phyloP scores from a whole-genome alignment of 2,797 vertebrate genomes.

The Propithecus perrieri region DNA sequence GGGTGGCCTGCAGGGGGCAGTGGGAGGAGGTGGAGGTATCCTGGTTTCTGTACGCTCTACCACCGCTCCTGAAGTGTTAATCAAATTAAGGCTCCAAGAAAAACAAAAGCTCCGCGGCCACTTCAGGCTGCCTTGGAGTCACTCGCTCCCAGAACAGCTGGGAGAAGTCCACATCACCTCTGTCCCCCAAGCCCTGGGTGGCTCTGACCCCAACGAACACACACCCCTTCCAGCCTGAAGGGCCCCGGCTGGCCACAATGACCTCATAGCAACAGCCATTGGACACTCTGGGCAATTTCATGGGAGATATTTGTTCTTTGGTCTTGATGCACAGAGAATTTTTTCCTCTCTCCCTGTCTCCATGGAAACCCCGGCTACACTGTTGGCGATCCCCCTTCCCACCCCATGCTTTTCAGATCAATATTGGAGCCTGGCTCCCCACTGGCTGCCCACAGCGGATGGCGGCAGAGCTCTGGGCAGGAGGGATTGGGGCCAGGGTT shows the following conservation, averaged over 20 bases:
- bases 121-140: slow-evolving; percentile 69
- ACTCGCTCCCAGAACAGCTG: slow-evolving; percentile 70
- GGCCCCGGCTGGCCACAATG: slow-evolving; percentile 64
- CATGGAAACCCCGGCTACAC: slow-evolving; percentile 79
- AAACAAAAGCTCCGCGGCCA: slow-evolving; percentile 74
- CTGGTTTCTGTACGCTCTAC: slow-evolving; percentile 51
- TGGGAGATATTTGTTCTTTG: slow-evolving; percentile 80
- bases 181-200: slow-evolving; percentile 72
- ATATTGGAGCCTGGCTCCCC: slow-evolving; percentile 74
- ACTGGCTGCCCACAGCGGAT: slow-evolving; percentile 68
- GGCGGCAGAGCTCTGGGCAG: slow-evolving; percentile 60
- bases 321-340: slow-evolving; percentile 79
- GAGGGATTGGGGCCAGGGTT: slow-evolving; percentile 37
- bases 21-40: slow-evolving; percentile 1
- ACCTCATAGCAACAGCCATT: slow-evolving; percentile 79
- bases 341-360: slow-evolving; percentile 73
- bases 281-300: slow-evolving; percentile 79
- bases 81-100: slow-evolving; percentile 80
- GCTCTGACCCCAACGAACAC: slow-evolving; percentile 70
- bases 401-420: slow-evolving; percentile 80
- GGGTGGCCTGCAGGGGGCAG: background rate
- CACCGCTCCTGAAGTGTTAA: slow-evolving; percentile 77
- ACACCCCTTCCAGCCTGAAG: slow-evolving; percentile 60
- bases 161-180: slow-evolving; percentile 80
- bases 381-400: slow-evolving; percentile 75